Conservation (phyloP, 2,888 invertebrate species). For the Drosophila emarginata region DNA sequence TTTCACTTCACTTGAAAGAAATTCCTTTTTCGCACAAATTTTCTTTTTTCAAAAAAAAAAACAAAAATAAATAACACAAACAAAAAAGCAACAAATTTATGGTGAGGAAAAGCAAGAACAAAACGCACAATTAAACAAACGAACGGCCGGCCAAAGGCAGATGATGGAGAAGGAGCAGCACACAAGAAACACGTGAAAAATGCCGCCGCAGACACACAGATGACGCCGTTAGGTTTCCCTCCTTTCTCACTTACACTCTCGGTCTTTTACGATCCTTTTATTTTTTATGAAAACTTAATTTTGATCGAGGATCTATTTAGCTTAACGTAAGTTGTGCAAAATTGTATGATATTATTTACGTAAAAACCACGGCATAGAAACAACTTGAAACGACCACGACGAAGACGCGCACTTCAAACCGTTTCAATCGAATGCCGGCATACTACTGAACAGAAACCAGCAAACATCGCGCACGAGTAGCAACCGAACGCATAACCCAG, state of each 20-base stretch:
- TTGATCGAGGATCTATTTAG: not conserved
- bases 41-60: not conserved
- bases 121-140: slow-evolving; percentile 1
- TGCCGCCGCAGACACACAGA: slow-evolving; percentile 7
- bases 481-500: not conserved
- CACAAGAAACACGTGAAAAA: slow-evolving; percentile 14
- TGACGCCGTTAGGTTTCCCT: not conserved
- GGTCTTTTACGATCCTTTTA: not conserved
- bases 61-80: slow-evolving; percentile 2
- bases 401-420: slow-evolving; percentile 37
- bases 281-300: not conserved
- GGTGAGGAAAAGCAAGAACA: not conserved
- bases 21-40: not conserved
- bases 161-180: slow-evolving; percentile 4
- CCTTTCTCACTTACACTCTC: not conserved
- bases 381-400: slow-evolving; percentile 31
- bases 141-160: not conserved
- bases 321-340: not conserved
- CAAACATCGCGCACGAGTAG: not conserved
- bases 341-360: slow-evolving; percentile 7
- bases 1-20: not conserved
- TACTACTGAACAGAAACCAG: slow-evolving; percentile 33
- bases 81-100: not conserved
- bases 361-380: not conserved
- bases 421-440: slow-evolving; percentile 57